Base-by-base conservation (phyloP, 2,888 invertebrate species). In the Zele albiditarsus region DNA sequence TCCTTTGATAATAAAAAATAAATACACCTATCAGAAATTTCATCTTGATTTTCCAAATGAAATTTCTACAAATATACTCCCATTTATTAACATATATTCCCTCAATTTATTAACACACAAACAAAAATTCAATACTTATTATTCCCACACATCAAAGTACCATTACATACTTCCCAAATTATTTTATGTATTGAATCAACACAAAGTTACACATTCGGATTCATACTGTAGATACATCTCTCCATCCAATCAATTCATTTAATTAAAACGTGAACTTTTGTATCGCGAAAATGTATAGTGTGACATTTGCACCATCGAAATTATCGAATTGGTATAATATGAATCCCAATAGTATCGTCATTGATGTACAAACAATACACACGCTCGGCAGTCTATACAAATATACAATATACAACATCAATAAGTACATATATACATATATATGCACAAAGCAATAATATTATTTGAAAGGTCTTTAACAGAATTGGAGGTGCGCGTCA, bases 401-500 rank as follows among this genome's bases (percentile, higher is more conserved):
- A 46, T n/a, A n/a, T 46, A 46, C 46, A 46, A 46, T 3, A 46
- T n/a, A 38, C 38, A 38, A 38, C 38, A 38, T 38, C n/a, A 16
- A 53, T 20, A 23, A 53, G 23, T 46, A 46, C n/a, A n/a, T 4
- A 46, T 3, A n/a, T 3, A 46, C 16, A 42, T 49, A 46, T n/a
- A 46, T 16, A 23, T 20, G 25, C 5, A 20, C 4, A 58, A 27
- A 58, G 16, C 53, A 68, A 10, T 25, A 31, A 28, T 25, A 42
- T 25, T 23, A 49, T 53, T 46, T 53, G 46, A 49, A 68, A 68
- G 53, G 68, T 68, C 53, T 68, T 68, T 25, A 33, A 63, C 28
- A 63, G 62, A 25, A 31, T 28, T 67, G 27, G 46, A 49, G 49
- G 28, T 67, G 27, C 67, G 78, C 80, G 83, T 82, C 83, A 82